Evolutionary conservation across 1,140 invertebrate species (phyloP).

Genomic region (Holotrichia oblita): DNA sequence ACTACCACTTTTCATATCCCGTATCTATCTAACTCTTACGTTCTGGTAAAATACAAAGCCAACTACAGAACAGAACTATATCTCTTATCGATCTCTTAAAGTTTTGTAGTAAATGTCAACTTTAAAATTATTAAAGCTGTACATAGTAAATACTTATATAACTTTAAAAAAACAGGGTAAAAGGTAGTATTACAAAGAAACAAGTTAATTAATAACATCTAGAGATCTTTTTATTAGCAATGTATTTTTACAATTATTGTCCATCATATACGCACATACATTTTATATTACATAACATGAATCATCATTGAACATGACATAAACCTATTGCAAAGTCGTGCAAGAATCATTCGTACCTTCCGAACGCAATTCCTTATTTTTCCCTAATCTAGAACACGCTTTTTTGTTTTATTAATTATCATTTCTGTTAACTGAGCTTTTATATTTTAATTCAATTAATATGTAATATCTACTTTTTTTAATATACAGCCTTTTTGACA

Average conservation of each 20-base stretch:
- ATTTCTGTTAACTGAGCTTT: neutral
- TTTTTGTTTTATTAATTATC: neutral
- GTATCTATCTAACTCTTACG: no score
- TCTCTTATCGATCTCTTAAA: no score
- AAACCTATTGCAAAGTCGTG: slow-evolving; percentile 5
- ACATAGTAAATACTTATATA: no score
- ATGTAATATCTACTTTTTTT: neutral
- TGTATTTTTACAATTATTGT: slow-evolving; percentile 18
- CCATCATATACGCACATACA: slow-evolving; percentile 19
- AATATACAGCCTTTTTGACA: neutral
- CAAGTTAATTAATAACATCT: neutral
- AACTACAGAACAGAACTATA: no score
- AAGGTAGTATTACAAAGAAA: neutral
- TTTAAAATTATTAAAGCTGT: no score
- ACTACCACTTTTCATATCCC: no score
- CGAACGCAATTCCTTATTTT: neutral
- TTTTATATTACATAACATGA: slow-evolving; percentile 21
- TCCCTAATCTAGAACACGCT: neutral
- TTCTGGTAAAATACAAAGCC: no score
- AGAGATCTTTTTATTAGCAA: slow-evolving; percentile 17
- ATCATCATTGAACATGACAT: slow-evolving; percentile 3
- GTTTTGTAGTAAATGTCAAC: no score
- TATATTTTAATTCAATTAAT: neutral
- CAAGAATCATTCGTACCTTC: neutral
- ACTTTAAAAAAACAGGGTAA: no score